Evolutionary conservation across 2,113 vertebrate species (phyloP), one percentile per base, ranked within the genome.

Genomic region (Sceloporus tristichus): DNA sequence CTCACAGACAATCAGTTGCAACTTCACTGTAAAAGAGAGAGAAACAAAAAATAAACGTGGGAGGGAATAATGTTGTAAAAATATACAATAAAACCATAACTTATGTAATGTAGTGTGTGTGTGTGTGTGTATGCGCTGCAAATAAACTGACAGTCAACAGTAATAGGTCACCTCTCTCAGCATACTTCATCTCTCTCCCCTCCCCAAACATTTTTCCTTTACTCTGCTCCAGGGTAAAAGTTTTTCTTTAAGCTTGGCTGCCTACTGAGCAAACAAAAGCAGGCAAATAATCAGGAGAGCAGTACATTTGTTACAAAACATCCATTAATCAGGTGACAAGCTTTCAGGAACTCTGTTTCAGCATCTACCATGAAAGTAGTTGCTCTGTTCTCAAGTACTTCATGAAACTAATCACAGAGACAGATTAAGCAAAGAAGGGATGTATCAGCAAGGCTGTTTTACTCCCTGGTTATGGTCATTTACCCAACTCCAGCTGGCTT

Each of bases 261-360:
- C 76, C 25, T 0, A 0, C 65, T 87, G 48, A 66, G 71, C 70
- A 93, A 89, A 42, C 25, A 54, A 54, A 75, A 29, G 42, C 21
- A 79, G 74, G 70, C 19, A 56, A 82, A 81, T 82, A 73, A 89
- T 75, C 68, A 13, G 38, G 75, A 80, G 7, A 76, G 79, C 65
- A 85, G 70, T n/a, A 87, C 1, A 21, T 79, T 68, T 79, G n/a
- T 79, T 90, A 68, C n/a, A 73, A 48, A 88, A 68, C 76, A 90
- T 75, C n/a, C 76, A 84, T 27, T 59, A 59, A 90, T 48, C 78
- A 77, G 79, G 78, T 0, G 48, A 77, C 25, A 76, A 66, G 18
- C 21, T 27, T 88, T 88, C 78, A 56, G 23, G 84, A 81, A 73
- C 14, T 71, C 5, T 48, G 27, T 82, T 87, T 21, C 76, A 27